phyloP scores from a whole-genome alignment of 2,797 vertebrate genomes.

The Antennarius maculatus region DNA sequence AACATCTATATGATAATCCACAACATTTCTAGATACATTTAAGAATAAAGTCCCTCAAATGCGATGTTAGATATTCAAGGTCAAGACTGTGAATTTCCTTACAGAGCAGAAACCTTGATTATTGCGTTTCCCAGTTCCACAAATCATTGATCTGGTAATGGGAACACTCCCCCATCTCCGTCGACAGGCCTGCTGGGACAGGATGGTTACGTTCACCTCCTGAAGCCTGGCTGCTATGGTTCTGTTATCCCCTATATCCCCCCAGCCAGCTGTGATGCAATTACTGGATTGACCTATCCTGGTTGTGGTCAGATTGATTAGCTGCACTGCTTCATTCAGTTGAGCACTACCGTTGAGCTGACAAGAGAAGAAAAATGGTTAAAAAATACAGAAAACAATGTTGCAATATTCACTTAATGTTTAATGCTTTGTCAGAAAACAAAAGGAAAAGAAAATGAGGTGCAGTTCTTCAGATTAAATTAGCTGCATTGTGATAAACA shows the following conservation, averaged over 20 bases:
- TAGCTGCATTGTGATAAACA: background rate
- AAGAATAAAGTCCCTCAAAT: background rate
- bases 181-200: conserved; percentile 35
- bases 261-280: conserved; percentile 77
- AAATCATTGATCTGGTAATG: conserved; percentile 63
- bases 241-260: conserved; percentile 59
- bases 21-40: background rate
- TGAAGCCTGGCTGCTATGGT: conserved; percentile 67
- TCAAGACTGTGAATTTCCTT: conserved; percentile 7
- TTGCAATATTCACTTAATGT: background rate
- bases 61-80: background rate
- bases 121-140: conserved; percentile 26
- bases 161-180: conserved; percentile 36
- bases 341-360: conserved; percentile 61
- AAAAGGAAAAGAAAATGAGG: background rate
- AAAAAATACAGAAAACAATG: conserved; percentile 8
- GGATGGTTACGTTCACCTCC: conserved; percentile 72
- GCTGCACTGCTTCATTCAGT: conserved; percentile 61
- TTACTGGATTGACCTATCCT: background rate
- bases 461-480: background rate
- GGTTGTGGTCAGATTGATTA: conserved; percentile 48
- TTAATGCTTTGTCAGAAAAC: background rate
- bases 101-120: conserved; percentile 76
- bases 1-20: background rate
- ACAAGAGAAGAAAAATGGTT: background rate